phyloP scores from a whole-genome alignment of 2,888 invertebrate species.

The Chesias legatella region DNA sequence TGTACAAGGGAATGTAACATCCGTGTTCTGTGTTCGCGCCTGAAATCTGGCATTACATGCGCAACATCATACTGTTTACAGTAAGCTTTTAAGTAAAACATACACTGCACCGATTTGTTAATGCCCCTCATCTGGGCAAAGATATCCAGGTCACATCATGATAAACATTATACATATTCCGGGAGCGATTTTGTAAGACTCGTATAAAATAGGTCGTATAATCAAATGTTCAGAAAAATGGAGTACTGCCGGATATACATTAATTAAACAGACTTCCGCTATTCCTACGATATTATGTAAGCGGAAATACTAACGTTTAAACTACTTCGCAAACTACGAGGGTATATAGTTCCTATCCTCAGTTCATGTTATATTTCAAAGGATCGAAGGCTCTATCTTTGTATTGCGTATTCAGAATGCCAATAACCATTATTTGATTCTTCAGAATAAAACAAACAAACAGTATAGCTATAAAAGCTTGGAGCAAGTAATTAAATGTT shows the following conservation, averaged over 20 bases:
- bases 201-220: constrained; percentile 28
- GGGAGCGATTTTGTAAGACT: constrained; percentile 27
- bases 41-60: constrained; percentile 34
- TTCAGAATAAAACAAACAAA: not conserved
- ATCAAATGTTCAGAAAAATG: constrained; percentile 26
- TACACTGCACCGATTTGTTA: constrained; percentile 37
- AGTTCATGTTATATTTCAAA: too few species aligned
- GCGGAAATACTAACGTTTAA: too few species aligned
- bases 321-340: too few species aligned
- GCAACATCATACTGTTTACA: constrained; percentile 58
- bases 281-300: constrained; percentile 2
- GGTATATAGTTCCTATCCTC: too few species aligned
- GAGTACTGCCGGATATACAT: constrained; percentile 22
- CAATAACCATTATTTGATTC: too few species aligned
- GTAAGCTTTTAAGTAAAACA: constrained; percentile 54
- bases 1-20: constrained; percentile 18
- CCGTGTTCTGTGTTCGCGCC: constrained; percentile 25
- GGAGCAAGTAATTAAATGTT: not conserved
- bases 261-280: constrained; percentile 18
- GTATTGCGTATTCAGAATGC: too few species aligned
- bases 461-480: not conserved
- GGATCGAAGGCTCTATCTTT: too few species aligned
- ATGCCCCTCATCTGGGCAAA: constrained; percentile 35
- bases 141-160: constrained; percentile 45
- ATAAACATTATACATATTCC: constrained; percentile 43